A percentile compares a stretch with the other conserved stretches of the same genome.
Conservation (phyloP, 2,888 invertebrate genomes). For the Xiphydria camelus region DNA sequence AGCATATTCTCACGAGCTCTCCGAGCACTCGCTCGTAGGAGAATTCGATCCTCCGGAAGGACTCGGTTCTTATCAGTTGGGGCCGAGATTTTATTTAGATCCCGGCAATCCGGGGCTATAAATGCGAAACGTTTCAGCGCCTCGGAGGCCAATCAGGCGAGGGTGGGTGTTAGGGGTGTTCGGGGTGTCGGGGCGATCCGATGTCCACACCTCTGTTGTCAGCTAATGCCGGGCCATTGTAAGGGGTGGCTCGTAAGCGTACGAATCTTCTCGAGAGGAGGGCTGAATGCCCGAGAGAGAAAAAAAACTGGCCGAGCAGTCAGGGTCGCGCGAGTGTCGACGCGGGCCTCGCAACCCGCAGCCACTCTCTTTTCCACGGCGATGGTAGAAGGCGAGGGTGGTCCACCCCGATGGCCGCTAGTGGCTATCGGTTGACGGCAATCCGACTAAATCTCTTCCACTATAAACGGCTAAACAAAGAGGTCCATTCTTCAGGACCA, state of each 20-base stretch:
- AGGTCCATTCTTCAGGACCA: conserved; percentile 53
- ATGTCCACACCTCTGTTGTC: conserved; percentile 57
- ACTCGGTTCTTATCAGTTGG: conserved; percentile 31
- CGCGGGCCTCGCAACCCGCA: conserved; percentile 26
- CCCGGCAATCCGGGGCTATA: conserved; percentile 45
- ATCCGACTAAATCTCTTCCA: conserved; percentile 57
- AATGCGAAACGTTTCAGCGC: conserved; percentile 46
- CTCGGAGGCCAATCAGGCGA: conserved; percentile 38
- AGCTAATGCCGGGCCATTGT: conserved; percentile 51
- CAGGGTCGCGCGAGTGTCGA: conserved; percentile 38
- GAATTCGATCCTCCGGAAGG: no score
- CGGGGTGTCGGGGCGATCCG: conserved; percentile 40
- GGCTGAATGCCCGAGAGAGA: conserved; percentile 12
- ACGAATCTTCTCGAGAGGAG: conserved; percentile 30
- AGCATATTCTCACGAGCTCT: no score
- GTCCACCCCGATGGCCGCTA: conserved; percentile 26
- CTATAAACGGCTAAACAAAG: conserved; percentile 59
- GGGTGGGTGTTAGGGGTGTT: conserved; percentile 20
- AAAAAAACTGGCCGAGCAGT: conserved; percentile 18
- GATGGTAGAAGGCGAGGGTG: conserved; percentile 5
- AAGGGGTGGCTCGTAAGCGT: conserved; percentile 43
- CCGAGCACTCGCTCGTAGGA: neutral
- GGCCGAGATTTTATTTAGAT: conserved; percentile 55
- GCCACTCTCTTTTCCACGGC: conserved; percentile 2
- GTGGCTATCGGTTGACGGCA: conserved; percentile 50